A percentile compares a stretch with the other conserved stretches of the same genome.
phyloP scores from a whole-genome alignment of 2,113 vertebrate species.

The Sander vitreus region DNA sequence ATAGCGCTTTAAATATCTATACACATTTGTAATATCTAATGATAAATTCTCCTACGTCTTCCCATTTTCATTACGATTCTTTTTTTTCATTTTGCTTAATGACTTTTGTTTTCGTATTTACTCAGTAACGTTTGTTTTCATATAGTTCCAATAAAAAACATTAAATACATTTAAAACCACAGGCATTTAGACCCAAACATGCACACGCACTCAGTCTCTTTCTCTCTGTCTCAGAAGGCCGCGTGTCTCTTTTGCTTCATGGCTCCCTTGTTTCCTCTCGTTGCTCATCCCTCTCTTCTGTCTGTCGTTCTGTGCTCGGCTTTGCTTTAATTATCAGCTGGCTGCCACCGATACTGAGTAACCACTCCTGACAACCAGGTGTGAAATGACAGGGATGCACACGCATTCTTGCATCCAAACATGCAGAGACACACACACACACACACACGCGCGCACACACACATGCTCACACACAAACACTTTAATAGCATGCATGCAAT shows the following conservation, averaged over 20 bases:
- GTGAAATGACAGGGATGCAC: slow-evolving; percentile 48
- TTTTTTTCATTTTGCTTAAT: too few relatives aligned
- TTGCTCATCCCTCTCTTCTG: slow-evolving; percentile 47
- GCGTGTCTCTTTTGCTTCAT: slow-evolving; percentile 33
- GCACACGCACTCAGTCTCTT: not conserved
- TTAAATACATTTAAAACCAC: slow-evolving; percentile 36
- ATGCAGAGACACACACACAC: not conserved
- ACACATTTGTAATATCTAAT: too few relatives aligned
- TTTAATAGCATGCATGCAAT: slow-evolving; percentile 34
- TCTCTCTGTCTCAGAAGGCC: slow-evolving; percentile 10
- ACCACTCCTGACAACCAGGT: slow-evolving; percentile 68
- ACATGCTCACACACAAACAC: slow-evolving; percentile 2
- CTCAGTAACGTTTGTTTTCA: too few relatives aligned
- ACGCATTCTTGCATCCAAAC: slow-evolving; percentile 13
- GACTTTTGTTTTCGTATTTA: too few relatives aligned
- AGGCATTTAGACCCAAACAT: slow-evolving; percentile 13
- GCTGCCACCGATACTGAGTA: slow-evolving; percentile 44
- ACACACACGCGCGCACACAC: slow-evolving; percentile 20
- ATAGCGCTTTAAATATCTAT: too few relatives aligned
- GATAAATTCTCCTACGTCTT: too few relatives aligned
- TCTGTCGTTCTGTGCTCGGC: slow-evolving; percentile 29
- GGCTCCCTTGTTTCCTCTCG: slow-evolving; percentile 45
- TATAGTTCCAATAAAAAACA: slow-evolving; percentile 7
- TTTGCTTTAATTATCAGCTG: slow-evolving; percentile 69
- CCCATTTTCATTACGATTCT: too few relatives aligned